Evolutionary conservation across 2,113 vertebrate genomes (phyloP).

Genomic region (Boulengerochromis microlepis): DNA sequence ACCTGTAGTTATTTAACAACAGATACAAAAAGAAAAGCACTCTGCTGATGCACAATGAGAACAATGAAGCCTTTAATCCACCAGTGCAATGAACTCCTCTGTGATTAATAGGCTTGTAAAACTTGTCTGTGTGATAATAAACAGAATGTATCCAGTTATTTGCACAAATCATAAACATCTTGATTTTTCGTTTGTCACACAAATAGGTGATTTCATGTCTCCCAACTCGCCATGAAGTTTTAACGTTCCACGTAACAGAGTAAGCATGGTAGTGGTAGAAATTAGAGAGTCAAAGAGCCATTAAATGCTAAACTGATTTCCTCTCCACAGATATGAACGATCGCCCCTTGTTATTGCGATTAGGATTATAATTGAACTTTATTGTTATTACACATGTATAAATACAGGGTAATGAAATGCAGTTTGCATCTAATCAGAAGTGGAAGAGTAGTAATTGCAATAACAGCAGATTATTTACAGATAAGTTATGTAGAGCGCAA

Average conservation of each 20-base stretch:
- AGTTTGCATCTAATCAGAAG: not conserved
- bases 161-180: not conserved
- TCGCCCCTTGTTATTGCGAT: not conserved
- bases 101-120: not conserved
- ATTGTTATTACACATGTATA: not conserved
- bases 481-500: not conserved
- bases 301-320: not conserved
- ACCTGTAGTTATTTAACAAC: not conserved
- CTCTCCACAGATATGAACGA: not conserved
- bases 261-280: not conserved
- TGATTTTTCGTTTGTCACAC: not conserved
- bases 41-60: not conserved
- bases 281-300: not conserved
- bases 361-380: not conserved
- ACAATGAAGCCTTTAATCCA: not conserved
- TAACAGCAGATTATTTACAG: not conserved
- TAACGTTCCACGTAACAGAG: not conserved
- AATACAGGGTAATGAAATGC: not conserved
- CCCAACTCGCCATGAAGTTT: not conserved
- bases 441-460: not conserved
- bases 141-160: not conserved
- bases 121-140: not conserved
- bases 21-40: not conserved
- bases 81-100: accelerated
- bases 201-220: not conserved